These are phyloP conservation scores for Parnassius glacialis DNA, from an alignment of 2,888 invertebrate genomes.

Conservation along the genomic window DNA sequence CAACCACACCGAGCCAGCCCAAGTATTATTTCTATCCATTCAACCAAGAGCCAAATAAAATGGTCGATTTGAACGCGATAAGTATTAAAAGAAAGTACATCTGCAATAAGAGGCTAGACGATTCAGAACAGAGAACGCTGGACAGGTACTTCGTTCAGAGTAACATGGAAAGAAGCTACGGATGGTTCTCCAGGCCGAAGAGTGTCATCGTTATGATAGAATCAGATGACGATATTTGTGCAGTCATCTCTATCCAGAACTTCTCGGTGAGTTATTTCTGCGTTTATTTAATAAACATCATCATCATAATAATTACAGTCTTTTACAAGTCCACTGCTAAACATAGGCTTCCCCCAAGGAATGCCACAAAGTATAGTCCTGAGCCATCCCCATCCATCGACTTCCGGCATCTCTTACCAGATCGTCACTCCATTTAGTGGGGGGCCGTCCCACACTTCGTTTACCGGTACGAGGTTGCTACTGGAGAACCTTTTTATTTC, in stretches of 20 bases:
- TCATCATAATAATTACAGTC: too few relatives aligned
- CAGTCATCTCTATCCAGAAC: slow-evolving; percentile 90
- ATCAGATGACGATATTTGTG: slow-evolving; percentile 85
- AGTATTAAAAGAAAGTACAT: slow-evolving; percentile 70
- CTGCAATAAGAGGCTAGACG: slow-evolving; percentile 75
- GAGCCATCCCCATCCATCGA: too few relatives aligned
- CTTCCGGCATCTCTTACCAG: too few relatives aligned
- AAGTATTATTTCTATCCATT: slow-evolving; percentile 80
- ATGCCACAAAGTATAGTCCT: too few relatives aligned
- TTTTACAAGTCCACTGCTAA: too few relatives aligned
- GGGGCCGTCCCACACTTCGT: too few relatives aligned
- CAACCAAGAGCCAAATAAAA: slow-evolving; percentile 51
- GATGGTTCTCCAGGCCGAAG: slow-evolving; percentile 62
- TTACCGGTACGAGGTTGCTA: too few relatives aligned
- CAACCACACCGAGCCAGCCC: slow-evolving; percentile 71
- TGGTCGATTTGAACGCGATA: slow-evolving; percentile 50
- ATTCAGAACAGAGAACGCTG: slow-evolving; percentile 37
- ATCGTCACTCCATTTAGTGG: too few relatives aligned
- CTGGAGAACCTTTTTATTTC: too few relatives aligned
- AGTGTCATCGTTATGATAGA: slow-evolving; percentile 83
- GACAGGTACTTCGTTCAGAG: slow-evolving; percentile 41
- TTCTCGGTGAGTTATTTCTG: slow-evolving; percentile 75
- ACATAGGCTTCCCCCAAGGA: too few relatives aligned
- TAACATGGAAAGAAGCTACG: slow-evolving; percentile 37
- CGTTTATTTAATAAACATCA: neutral